Evolutionary conservation across 2,113 vertebrate genomes (phyloP).

Genomic region (Hucho hucho): DNA sequence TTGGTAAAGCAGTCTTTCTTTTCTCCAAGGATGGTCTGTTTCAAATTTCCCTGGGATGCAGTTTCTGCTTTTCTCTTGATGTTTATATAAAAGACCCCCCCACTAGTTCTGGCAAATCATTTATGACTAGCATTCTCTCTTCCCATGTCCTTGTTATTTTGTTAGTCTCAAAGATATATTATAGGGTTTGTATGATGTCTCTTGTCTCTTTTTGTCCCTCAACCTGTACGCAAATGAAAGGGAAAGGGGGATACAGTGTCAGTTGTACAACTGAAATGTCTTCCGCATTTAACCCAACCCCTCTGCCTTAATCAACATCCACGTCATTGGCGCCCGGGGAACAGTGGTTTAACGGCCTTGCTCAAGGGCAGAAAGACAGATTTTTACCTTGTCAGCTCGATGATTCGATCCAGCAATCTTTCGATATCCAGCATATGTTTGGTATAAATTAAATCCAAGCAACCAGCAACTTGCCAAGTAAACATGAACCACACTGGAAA

Average conservation of each 20-base stretch:
- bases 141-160: neutral
- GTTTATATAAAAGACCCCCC: neutral
- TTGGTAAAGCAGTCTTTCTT: neutral
- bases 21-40: neutral
- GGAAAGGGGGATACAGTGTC: too few species aligned
- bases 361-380: too few species aligned
- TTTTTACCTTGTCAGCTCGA: too few species aligned
- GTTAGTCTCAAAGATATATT: too few species aligned
- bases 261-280: too few species aligned
- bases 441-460: slow-evolving; percentile 34
- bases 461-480: slow-evolving; percentile 19
- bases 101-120: neutral
- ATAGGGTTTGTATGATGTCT: too few species aligned
- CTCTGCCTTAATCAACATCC: too few species aligned
- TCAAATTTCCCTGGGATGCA: neutral
- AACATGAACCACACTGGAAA: slow-evolving; percentile 15
- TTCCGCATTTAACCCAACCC: too few species aligned
- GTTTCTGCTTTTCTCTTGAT: neutral
- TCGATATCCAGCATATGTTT: slow-evolving; percentile 5
- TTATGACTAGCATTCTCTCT: neutral
- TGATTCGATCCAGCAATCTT: neutral
- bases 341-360: too few species aligned
- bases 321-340: too few species aligned
- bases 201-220: neutral
- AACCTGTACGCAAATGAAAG: neutral